Percentiles rank a stretch among this genome's conserved stretches.
phyloP scores from a whole-genome alignment of 1,140 invertebrate species.

The Magallana ariakensis region DNA sequence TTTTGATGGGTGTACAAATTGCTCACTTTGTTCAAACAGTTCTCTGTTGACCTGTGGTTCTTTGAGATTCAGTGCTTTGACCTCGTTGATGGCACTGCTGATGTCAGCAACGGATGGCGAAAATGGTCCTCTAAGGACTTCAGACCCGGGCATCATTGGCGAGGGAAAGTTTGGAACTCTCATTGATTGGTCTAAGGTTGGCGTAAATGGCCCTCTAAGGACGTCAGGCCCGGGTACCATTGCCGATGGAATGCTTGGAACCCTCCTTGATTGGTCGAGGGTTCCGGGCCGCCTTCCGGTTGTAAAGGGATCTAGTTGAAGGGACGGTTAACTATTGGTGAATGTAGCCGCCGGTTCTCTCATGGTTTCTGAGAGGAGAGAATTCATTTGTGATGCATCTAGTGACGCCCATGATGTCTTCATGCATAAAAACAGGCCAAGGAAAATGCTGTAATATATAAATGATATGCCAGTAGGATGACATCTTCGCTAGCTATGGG shows the following conservation, averaged over 20 bases:
- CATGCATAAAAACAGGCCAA: neutral
- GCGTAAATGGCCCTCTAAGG: too few species aligned
- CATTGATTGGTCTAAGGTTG: too few species aligned
- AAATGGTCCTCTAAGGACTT: neutral
- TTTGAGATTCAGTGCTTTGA: neutral
- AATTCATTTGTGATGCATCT: neutral
- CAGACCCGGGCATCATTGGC: too few species aligned
- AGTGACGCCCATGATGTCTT: neutral
- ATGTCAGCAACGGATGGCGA: neutral
- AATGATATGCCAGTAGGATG: too few species aligned
- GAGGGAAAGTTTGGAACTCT: too few species aligned
- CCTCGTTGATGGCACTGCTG: neutral
- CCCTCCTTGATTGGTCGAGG: too few species aligned
- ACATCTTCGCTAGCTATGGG: too few species aligned
- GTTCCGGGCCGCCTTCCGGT: neutral
- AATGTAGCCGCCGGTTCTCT: neutral
- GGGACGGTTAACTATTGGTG: neutral
- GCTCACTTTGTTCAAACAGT: conserved; percentile 15
- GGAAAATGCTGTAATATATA: neutral
- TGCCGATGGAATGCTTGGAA: too few species aligned
- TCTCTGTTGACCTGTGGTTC: neutral
- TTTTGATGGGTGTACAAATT: neutral
- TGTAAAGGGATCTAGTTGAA: neutral
- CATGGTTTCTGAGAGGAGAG: conserved; percentile 20
- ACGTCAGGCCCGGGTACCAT: too few species aligned